Evolutionary conservation across 92 coral and sea anemone species (phyloP).

Genomic region (Zoanthus sansibaricus): DNA sequence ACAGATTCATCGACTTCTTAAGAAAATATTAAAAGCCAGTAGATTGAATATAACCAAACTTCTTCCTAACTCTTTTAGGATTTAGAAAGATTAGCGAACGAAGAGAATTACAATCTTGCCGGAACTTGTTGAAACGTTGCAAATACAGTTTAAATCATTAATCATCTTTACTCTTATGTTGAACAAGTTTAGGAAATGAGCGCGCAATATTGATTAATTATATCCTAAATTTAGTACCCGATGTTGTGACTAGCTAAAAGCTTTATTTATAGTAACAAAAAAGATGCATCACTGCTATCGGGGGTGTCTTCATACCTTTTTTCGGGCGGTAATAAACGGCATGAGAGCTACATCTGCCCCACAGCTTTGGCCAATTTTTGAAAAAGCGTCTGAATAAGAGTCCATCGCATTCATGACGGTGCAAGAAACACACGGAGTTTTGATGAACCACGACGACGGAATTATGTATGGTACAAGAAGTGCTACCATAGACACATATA

Average conservation of each 20-base stretch:
- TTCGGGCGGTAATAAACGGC: constrained; percentile 52
- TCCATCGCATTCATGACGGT: constrained; percentile 69
- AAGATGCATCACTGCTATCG: not conserved
- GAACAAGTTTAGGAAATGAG: too few relatives aligned
- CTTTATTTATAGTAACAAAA: too few relatives aligned
- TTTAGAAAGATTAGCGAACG: too few relatives aligned
- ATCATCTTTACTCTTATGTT: too few relatives aligned
- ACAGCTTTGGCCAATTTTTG: constrained; percentile 62
- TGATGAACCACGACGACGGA: constrained; percentile 42
- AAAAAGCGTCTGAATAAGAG: constrained; percentile 22
- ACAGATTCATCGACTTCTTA: too few relatives aligned
- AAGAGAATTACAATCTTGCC: too few relatives aligned
- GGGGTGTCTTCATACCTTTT: constrained; percentile 62
- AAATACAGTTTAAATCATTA: too few relatives aligned
- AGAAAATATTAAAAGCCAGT: too few relatives aligned
- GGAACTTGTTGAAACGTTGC: too few relatives aligned
- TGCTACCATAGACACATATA: constrained; percentile 9
- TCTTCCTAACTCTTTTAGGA: too few relatives aligned
- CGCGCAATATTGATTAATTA: not conserved
- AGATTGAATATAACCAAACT: too few relatives aligned
- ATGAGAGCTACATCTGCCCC: constrained; percentile 41
- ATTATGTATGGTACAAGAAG: not conserved
- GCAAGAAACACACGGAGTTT: constrained; percentile 82
- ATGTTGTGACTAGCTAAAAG: not conserved
- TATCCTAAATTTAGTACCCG: not conserved